Base-by-base conservation (phyloP, 2,888 invertebrate species). In the Ptychoptera albimana region DNA sequence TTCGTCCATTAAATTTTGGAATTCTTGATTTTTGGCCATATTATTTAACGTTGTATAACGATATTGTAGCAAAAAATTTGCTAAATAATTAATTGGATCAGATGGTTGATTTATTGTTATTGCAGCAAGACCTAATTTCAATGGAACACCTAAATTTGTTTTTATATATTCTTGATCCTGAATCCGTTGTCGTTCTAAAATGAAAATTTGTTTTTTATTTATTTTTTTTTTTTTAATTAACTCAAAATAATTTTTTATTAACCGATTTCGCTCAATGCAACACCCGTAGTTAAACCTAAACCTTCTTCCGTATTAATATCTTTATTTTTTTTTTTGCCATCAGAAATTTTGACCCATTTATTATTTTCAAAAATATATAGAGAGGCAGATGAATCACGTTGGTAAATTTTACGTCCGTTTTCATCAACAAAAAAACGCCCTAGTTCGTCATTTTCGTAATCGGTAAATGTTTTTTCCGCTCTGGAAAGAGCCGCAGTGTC, bases 41-140 rank as follows among this genome's bases (percentile, higher is more conserved):
- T 45, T 48, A 12, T 42, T 45, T 15, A 44, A 23, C 38, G 48
- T 45, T 34, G 47, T 49, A n/a, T 49, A 44, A 7, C 49, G 48
- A 43, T 47, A 51, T 32, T 50, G 45, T 8, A 48, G 42, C 13
- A 52, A 46, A 38, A 46, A 52, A 44, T 51, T 49, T 3, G 49
- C 51, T 10, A 52, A 41, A 43, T 48, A 52, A 35, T 49, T 49
- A 3, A 52, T 49, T 8, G 51, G 51, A 49, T 51, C 51, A 6
- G 42, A 15, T 16, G 52, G 52, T 31, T 50, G 46, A 13, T 45
- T 37, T 29, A 50, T 8, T 2, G 45, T 47, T 9, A 49, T 45
- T 15, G 46, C 45, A n/a, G 49, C 49, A 32, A 51, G 45, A 13
- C 43, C 52, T 23, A 48, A 43, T 4, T 48, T 34, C 15, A 51